Conservation (phyloP, 2,888 invertebrate species). For the Dyspetes luteomarginatus region DNA sequence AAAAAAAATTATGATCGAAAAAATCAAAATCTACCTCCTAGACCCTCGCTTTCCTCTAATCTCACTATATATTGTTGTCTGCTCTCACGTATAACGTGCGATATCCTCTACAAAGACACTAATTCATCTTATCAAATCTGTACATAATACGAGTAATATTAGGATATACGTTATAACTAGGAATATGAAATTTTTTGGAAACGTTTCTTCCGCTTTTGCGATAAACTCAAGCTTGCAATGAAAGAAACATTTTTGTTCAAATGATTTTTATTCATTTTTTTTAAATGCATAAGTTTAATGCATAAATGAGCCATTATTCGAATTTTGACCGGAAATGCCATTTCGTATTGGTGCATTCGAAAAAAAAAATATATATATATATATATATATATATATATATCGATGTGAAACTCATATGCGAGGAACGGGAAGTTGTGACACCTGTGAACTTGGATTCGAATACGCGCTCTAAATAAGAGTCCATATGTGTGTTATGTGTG, state of each 20-base stretch:
- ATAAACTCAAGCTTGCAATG: slow-evolving; percentile 29
- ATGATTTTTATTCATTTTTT: slow-evolving; percentile 1
- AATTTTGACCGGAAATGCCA: no score
- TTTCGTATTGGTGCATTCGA: no score
- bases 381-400: no score
- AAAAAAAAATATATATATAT: no score
- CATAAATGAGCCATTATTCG: no score
- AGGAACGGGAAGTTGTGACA: no score
- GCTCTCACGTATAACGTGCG: slow-evolving; percentile 20
- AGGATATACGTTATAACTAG: background rate
- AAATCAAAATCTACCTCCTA: slow-evolving; percentile 11
- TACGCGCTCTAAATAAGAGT: no score
- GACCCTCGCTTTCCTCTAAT: slow-evolving; percentile 25
- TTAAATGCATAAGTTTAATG: no score
- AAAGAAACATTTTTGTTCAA: background rate
- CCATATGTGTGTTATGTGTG: no score
- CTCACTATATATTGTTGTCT: slow-evolving; percentile 3
- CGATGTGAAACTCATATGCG: no score
- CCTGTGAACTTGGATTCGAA: no score
- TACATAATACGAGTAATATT: slow-evolving; percentile 43
- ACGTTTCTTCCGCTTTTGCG: slow-evolving; percentile 39
- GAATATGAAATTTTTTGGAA: slow-evolving; percentile 28
- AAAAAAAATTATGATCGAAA: background rate
- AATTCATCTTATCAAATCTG: slow-evolving; percentile 28
- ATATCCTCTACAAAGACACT: background rate